Evolutionary conservation across 2,888 invertebrate genomes (phyloP).

Genomic region (Cecidostiba fungosa): DNA sequence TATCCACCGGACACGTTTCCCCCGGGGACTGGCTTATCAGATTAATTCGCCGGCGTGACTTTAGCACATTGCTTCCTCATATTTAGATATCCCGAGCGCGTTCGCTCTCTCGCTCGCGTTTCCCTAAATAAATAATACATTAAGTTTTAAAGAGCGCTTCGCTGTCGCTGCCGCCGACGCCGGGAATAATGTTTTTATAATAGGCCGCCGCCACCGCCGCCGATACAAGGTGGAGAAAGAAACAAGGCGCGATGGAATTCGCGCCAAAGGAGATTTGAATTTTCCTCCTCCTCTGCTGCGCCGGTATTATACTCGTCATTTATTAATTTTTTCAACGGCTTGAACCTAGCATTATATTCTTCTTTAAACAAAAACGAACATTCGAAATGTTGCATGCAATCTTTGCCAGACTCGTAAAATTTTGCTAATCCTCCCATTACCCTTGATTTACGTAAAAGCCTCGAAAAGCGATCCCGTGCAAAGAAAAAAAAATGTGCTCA

Average conservation of each 20-base stretch:
- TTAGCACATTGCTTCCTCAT: constrained; percentile 58
- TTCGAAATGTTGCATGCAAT: no score
- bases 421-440: neutral
- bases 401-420: neutral
- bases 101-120: neutral
- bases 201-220: neutral
- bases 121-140: constrained; percentile 55
- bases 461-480: no score
- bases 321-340: no score
- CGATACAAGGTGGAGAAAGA: neutral
- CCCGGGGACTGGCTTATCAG: constrained; percentile 39
- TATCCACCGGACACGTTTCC: constrained; percentile 45
- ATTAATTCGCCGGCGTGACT: constrained; percentile 57
- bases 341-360: no score
- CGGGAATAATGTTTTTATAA: constrained; percentile 27
- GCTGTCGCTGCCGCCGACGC: constrained; percentile 13
- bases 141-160: constrained; percentile 40
- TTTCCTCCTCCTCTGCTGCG: neutral
- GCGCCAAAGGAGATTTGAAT: neutral
- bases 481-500: neutral
- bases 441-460: neutral
- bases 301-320: no score
- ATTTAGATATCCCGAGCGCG: constrained; percentile 41
- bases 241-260: neutral
- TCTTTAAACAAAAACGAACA: no score